phyloP scores from a whole-genome alignment of 2,113 vertebrate genomes.

The Pelecanoides urinatrix region DNA sequence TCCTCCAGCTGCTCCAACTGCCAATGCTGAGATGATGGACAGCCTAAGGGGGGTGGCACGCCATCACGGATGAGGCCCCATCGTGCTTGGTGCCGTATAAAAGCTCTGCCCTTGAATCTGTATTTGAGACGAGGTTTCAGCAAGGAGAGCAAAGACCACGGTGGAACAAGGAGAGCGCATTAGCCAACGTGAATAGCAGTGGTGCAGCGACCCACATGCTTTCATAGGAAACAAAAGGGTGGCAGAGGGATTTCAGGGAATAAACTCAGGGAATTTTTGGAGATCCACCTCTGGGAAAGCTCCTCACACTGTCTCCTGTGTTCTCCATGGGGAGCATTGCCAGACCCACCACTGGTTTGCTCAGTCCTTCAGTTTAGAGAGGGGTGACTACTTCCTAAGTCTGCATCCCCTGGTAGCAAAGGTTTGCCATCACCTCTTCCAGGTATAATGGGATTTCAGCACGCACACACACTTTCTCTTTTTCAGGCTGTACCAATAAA shows the following conservation, averaged over 20 bases:
- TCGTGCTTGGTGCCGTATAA: no score
- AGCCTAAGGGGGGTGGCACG: neutral
- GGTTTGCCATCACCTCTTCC: neutral
- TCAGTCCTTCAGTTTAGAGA: neutral
- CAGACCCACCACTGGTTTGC: neutral
- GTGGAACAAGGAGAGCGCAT: neutral
- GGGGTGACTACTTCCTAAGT: neutral
- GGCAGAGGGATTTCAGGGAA: neutral
- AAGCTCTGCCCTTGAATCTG: neutral
- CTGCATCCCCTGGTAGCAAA: no score
- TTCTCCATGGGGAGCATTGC: neutral
- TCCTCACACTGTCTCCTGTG: neutral
- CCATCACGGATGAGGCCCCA: neutral
- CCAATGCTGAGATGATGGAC: neutral
- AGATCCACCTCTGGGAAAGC: neutral
- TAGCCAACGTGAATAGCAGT: neutral
- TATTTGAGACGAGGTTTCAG: neutral
- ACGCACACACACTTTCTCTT: no score
- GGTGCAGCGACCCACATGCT: neutral
- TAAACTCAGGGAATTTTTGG: neutral
- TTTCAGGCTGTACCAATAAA: neutral
- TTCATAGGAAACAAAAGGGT: neutral
- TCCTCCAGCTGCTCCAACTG: neutral
- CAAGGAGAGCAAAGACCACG: neutral
- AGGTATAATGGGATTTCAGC: neutral